A percentile compares a stretch with the other conserved stretches of the same genome.
phyloP scores from a whole-genome alignment of 2,113 vertebrate species.

The Xenopus tropicalis region DNA sequence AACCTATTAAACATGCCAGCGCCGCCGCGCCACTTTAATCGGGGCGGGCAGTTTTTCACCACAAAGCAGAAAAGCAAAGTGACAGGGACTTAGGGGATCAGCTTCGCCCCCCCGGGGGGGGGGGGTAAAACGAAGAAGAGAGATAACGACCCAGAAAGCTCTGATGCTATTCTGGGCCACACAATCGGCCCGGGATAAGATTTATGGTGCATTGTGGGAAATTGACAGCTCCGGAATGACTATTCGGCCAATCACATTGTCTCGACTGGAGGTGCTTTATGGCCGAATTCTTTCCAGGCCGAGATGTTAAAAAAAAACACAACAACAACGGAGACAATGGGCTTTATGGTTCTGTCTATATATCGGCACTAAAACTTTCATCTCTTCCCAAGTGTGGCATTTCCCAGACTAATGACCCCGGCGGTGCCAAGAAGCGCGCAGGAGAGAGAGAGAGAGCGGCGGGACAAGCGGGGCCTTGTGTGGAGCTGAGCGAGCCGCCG shows the following conservation, averaged over 20 bases:
- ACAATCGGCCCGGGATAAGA: conserved; percentile 25
- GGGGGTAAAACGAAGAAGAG: background rate
- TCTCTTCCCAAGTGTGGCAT: conserved; percentile 29
- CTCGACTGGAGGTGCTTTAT: conserved; percentile 10
- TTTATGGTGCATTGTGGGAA: conserved; percentile 40
- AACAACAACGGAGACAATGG: conserved; percentile 27
- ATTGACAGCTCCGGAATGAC: conserved; percentile 40
- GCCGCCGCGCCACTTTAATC: conserved; percentile 5
- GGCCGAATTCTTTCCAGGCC: conserved; percentile 6
- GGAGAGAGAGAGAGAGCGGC: too few species aligned
- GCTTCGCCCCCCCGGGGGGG: conserved; percentile 16
- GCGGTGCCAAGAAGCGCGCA: background rate
- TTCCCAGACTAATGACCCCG: conserved; percentile 27
- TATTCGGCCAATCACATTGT: conserved; percentile 36
- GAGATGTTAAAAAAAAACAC: background rate
- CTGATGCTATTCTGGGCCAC: conserved; percentile 16
- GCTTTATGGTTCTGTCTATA: conserved; percentile 40
- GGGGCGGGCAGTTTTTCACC: background rate
- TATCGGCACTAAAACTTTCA: conserved; percentile 41
- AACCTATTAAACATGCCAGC: conserved; percentile 27
- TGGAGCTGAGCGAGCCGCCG: background rate
- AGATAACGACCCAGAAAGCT: background rate
- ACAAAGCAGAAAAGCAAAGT: background rate
- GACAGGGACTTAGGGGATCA: background rate
- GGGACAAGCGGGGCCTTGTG: conserved; percentile 20